These are phyloP conservation scores for Temnothorax curvispinosus DNA, from an alignment of 1,140 invertebrate genomes.

Conservation along the genomic window DNA sequence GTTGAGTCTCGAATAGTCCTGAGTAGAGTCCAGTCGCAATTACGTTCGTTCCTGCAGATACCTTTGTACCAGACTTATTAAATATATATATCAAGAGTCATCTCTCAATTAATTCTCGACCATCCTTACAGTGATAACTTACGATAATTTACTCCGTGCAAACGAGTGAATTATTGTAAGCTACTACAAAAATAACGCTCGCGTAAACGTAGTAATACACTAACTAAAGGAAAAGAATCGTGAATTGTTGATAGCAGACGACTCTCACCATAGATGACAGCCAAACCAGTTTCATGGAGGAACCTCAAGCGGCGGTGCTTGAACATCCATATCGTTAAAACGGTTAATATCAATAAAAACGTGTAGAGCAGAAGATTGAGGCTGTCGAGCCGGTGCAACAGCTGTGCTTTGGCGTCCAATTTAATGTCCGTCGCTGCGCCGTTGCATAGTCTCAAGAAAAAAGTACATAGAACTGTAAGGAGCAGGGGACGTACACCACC, in stretches of 20 bases:
- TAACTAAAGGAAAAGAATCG: not conserved
- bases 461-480: constrained; percentile 69
- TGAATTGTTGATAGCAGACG: constrained; percentile 60
- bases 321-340: constrained; percentile 99
- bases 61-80: too few species aligned
- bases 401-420: constrained; percentile 94
- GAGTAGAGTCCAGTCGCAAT: too few species aligned
- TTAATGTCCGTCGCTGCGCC: constrained; percentile 92
- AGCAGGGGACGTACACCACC: constrained; percentile 64
- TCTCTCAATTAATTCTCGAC: too few species aligned
- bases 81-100: too few species aligned
- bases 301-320: constrained; percentile 98
- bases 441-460: constrained; percentile 79
- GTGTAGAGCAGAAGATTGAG: constrained; percentile 97
- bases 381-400: constrained; percentile 95
- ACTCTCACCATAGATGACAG: constrained; percentile 98
- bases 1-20: too few species aligned
- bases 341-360: constrained; percentile 95
- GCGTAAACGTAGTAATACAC: too few species aligned
- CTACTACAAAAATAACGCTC: too few species aligned
- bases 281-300: constrained; percentile 98
- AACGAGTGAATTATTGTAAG: too few species aligned
- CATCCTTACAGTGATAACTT: too few species aligned
- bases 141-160: too few species aligned
- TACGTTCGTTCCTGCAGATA: too few species aligned